Conservation (phyloP, 2,797 vertebrate species). For the Eremophila alpestris region DNA sequence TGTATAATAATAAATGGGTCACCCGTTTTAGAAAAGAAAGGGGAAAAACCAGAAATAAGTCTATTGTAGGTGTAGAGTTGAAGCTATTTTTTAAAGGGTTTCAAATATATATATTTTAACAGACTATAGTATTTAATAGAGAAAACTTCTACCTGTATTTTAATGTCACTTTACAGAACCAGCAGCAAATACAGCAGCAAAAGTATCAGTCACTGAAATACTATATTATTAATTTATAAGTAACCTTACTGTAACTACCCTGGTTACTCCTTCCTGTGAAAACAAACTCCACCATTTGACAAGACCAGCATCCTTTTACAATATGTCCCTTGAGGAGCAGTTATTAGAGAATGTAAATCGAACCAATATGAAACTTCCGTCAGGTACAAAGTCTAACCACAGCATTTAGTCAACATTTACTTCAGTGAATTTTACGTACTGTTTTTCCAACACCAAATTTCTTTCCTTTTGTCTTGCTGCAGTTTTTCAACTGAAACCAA, state of each 20-base stretch:
- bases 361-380: not conserved
- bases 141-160: not conserved
- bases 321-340: not conserved
- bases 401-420: not conserved
- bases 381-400: not conserved
- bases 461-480: not conserved
- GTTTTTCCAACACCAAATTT: not conserved
- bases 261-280: not conserved
- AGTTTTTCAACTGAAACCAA: not conserved
- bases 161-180: not conserved
- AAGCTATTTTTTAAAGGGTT: not conserved
- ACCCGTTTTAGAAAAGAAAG: not conserved
- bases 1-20: not conserved
- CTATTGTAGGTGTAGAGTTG: not conserved
- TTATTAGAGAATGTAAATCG: not conserved
- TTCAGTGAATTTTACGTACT: not conserved
- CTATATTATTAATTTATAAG: not conserved
- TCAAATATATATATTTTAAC: not conserved
- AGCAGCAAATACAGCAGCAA: not conserved
- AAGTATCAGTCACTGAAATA: not conserved
- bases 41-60: not conserved
- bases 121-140: not conserved
- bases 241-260: not conserved
- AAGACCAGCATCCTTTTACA: not conserved
- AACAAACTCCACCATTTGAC: not conserved